phyloP scores from a whole-genome alignment of 2,113 vertebrate genomes.

The Hyla sarda region DNA sequence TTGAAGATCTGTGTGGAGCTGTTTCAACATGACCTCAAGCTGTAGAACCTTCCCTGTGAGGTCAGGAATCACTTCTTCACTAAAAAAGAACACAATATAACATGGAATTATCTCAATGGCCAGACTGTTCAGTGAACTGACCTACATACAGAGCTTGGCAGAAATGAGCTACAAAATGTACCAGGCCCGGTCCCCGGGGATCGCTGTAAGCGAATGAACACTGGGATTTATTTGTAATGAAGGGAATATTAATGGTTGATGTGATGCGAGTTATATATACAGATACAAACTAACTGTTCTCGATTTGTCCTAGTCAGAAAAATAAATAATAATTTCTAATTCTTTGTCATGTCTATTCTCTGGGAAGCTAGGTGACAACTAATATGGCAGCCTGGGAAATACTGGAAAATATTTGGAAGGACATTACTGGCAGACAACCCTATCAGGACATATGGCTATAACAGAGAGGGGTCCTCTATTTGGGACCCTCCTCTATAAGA shows the following conservation, averaged over 20 bases:
- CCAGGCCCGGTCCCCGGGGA: neutral
- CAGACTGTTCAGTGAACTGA: neutral
- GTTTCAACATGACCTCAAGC: conserved; percentile 88
- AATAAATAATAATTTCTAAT: neutral
- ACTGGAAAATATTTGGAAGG: neutral
- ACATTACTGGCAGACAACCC: neutral
- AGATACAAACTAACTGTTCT: neutral
- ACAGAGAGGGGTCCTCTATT: neutral
- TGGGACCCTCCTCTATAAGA: neutral
- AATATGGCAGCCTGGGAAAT: neutral
- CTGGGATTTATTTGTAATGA: neutral
- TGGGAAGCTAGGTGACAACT: neutral
- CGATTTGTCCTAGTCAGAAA: neutral
- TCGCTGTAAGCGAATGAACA: neutral
- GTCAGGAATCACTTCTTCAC: conserved; percentile 79
- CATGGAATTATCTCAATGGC: neutral
- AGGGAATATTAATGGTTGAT: neutral
- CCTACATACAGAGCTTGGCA: neutral
- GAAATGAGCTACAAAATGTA: neutral
- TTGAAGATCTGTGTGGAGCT: conserved; percentile 88
- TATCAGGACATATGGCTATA: neutral
- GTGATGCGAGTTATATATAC: neutral
- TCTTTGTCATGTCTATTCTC: neutral
- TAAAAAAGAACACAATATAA: conserved; percentile 61
- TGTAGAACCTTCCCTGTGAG: conserved; percentile 86